Evolutionary conservation across 2,888 invertebrate species (phyloP).

Genomic region (Alloscopus bannaensis): DNA sequence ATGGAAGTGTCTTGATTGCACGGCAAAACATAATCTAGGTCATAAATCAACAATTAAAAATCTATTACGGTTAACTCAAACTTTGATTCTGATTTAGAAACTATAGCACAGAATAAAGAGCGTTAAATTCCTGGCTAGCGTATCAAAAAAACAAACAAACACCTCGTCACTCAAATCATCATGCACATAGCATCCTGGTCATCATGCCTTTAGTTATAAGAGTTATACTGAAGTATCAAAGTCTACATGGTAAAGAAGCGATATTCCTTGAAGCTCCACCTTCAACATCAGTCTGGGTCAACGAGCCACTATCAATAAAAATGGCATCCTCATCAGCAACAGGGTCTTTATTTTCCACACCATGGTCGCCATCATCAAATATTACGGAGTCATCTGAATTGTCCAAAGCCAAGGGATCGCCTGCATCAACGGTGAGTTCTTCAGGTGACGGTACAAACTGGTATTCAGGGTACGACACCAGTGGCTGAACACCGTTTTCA

Average conservation of each 20-base stretch:
- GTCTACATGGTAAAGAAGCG: constrained; percentile 26
- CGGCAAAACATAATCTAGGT: background rate
- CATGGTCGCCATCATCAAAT: too few species aligned
- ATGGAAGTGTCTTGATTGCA: background rate
- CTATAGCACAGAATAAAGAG: background rate
- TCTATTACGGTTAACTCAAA: constrained; percentile 1
- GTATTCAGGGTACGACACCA: background rate
- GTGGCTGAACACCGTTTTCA: background rate
- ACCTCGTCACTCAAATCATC: constrained; percentile 5
- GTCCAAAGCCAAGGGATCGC: constrained; percentile 17
- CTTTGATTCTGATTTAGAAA: background rate
- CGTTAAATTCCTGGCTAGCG: background rate
- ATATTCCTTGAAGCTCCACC: constrained; percentile 35
- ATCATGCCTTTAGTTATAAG: constrained; percentile 12
- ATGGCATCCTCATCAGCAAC: too few species aligned
- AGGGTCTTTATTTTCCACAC: too few species aligned
- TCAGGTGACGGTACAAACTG: background rate
- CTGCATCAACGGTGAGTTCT: constrained; percentile 8
- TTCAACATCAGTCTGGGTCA: background rate
- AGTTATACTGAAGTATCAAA: constrained; percentile 26
- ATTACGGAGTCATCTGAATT: too few species aligned
- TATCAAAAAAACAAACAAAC: background rate
- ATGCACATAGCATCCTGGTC: constrained; percentile 21
- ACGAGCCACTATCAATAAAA: too few species aligned
- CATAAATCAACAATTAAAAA: background rate